A percentile compares a stretch with the other conserved stretches of the same genome.
These are phyloP conservation scores for Notocelia uddmanniana DNA, from an alignment of 2,888 invertebrate species.

Conservation along the genomic window DNA sequence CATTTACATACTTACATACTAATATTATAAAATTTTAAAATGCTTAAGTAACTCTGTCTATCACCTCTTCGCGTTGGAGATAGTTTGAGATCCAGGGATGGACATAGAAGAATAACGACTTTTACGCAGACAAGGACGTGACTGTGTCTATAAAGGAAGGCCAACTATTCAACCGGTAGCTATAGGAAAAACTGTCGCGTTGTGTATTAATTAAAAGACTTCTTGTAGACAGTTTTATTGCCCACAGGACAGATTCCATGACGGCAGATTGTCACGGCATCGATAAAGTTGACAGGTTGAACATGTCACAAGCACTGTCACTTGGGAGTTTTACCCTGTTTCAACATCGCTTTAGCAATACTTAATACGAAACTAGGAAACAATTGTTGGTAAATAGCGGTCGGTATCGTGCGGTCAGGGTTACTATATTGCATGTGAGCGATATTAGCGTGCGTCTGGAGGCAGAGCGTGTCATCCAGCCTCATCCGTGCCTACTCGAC, in stretches of 20 bases:
- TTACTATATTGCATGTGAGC: slow-evolving; percentile 20
- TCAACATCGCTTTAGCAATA: slow-evolving; percentile 9
- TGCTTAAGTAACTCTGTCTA: too few species aligned
- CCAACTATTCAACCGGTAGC: background rate
- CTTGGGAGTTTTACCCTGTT: slow-evolving; percentile 34
- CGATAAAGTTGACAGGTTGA: slow-evolving; percentile 45
- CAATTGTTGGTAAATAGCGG: background rate
- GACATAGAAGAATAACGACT: too few species aligned
- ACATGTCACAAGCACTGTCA: slow-evolving; percentile 42
- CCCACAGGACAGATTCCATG: slow-evolving; percentile 42
- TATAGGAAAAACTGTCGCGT: slow-evolving; percentile 15
- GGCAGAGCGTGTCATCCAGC: slow-evolving; percentile 38
- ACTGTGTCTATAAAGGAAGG: slow-evolving; percentile 1
- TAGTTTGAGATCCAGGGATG: too few species aligned
- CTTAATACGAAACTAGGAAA: slow-evolving; percentile 23
- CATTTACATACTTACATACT: too few species aligned
- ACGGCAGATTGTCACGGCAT: slow-evolving; percentile 23
- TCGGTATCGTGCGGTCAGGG: slow-evolving; percentile 12
- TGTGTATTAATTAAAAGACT: slow-evolving; percentile 39
- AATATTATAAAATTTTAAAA: too few species aligned
- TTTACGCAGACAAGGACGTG: too few species aligned
- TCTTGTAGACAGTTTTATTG: slow-evolving; percentile 46
- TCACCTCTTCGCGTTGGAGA: too few species aligned
- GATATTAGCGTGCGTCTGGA: slow-evolving; percentile 11
- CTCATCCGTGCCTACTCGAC: slow-evolving; percentile 29